Percentiles rank a stretch among this genome's conserved stretches.
phyloP scores from a whole-genome alignment of 2,797 vertebrate species.

The Paedocypris micromegethes region DNA sequence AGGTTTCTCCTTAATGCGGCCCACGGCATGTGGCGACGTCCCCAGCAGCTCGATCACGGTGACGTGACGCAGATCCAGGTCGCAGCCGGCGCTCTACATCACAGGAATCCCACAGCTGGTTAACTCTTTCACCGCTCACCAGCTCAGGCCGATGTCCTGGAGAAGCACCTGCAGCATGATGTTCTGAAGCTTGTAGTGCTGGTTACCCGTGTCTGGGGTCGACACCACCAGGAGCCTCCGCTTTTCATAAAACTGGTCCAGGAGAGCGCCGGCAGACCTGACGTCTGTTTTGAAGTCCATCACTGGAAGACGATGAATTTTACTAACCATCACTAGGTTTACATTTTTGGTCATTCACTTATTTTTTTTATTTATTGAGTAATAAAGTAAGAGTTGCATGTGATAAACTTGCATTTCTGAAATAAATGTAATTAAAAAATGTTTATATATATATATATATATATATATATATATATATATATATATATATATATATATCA shows the following conservation, averaged over 20 bases:
- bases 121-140: too few relatives aligned
- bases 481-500: too few relatives aligned
- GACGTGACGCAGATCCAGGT: slow-evolving; percentile 81
- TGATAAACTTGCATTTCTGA: too few relatives aligned
- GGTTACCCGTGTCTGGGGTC: slow-evolving; percentile 75
- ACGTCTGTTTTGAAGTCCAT: slow-evolving; percentile 84
- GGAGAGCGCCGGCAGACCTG: slow-evolving; percentile 73
- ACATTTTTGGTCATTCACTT: too few relatives aligned
- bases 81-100: slow-evolving; percentile 79
- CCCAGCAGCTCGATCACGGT: slow-evolving; percentile 86
- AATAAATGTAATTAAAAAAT: too few relatives aligned
- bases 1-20: slow-evolving; percentile 79
- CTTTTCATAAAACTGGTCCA: slow-evolving; percentile 93
- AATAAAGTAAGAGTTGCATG: too few relatives aligned
- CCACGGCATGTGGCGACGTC: slow-evolving; percentile 76
- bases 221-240: slow-evolving; percentile 84
- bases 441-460: too few relatives aligned
- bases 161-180: slow-evolving; percentile 83
- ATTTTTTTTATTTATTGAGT: too few relatives aligned
- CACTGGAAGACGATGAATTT: slow-evolving; percentile 59
- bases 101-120: background rate
- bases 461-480: too few relatives aligned
- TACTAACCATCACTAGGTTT: too few relatives aligned
- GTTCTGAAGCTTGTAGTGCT: slow-evolving; percentile 86
- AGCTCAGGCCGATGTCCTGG: too few relatives aligned